Evolutionary conservation across 2,113 vertebrate genomes (phyloP).

Genomic region (Neolamprologus toae): DNA sequence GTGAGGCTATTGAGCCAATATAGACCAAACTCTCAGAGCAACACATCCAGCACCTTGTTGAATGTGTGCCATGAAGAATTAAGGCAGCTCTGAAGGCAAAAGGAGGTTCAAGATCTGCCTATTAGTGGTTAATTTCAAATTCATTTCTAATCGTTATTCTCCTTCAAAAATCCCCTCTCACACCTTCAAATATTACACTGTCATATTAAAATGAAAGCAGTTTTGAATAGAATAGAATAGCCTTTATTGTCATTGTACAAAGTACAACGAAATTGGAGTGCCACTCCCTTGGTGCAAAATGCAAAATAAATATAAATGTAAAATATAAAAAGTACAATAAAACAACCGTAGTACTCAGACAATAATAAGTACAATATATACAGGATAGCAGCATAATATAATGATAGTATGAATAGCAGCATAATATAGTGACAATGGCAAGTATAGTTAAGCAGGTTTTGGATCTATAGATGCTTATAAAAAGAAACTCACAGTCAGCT

Average conservation of each 20-base stretch:
- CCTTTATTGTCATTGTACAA: too few species aligned
- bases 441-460: not conserved
- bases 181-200: not conserved
- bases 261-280: too few species aligned
- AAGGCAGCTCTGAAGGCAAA: not conserved
- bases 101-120: not conserved
- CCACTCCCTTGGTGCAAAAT: too few species aligned
- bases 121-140: not conserved
- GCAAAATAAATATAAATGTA: too few species aligned
- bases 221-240: not conserved
- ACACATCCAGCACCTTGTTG: not conserved
- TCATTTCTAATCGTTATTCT: rapidly evolving
- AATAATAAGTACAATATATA: too few species aligned
- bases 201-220: not conserved
- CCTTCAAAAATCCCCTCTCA: not conserved
- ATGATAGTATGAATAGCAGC: too few species aligned
- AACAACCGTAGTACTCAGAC: too few species aligned
- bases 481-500: not conserved
- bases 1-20: not conserved
- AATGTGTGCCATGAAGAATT: not conserved
- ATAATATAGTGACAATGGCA: too few species aligned
- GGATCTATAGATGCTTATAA: not conserved
- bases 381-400: too few species aligned
- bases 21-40: not conserved
- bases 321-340: too few species aligned